These are phyloP conservation scores for Andrena bicolor DNA, from an alignment of 2,888 invertebrate genomes.

Conservation along the genomic window DNA sequence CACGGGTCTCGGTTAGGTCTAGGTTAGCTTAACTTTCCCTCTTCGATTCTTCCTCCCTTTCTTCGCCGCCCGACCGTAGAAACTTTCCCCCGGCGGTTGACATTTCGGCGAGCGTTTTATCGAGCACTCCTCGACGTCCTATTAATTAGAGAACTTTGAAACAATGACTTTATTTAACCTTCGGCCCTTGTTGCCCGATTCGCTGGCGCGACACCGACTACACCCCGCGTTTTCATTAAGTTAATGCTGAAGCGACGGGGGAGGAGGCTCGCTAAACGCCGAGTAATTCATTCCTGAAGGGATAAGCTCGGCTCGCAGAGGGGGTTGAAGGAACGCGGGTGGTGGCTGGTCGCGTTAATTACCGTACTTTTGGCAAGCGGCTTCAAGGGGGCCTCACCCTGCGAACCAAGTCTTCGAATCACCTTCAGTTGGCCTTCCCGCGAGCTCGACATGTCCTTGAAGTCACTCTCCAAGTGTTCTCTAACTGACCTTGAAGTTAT, in stretches of 20 bases:
- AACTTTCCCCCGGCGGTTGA: slow-evolving; percentile 45
- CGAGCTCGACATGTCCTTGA: too few species aligned
- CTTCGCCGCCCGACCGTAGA: not conserved
- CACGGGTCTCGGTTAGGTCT: slow-evolving; percentile 15
- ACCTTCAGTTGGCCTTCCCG: too few species aligned
- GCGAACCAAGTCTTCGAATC: too few species aligned
- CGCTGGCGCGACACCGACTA: not conserved
- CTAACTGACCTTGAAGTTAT: too few species aligned
- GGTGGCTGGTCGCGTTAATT: slow-evolving; percentile 43
- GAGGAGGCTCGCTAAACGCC: not conserved
- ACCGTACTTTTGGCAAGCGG: slow-evolving; percentile 27
- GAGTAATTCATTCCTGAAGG: slow-evolving; percentile 34
- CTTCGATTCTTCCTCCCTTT: slow-evolving; percentile 36
- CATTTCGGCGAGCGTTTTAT: slow-evolving; percentile 62
- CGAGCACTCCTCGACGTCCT: slow-evolving; percentile 54
- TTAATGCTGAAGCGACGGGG: slow-evolving; percentile 11
- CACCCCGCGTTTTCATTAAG: slow-evolving; percentile 30
- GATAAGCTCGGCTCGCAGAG: slow-evolving; percentile 11
- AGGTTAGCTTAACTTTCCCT: slow-evolving; percentile 35
- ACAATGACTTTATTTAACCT: slow-evolving; percentile 58
- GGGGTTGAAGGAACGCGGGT: not conserved
- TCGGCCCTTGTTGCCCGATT: slow-evolving; percentile 1
- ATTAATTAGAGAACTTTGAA: slow-evolving; percentile 67
- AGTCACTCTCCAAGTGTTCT: too few species aligned
- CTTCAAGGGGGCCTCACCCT: not conserved